A percentile compares a stretch with the other conserved stretches of the same genome.
Conservation (phyloP, 2,113 vertebrate genomes). For the Pomatostomus ruficeps region DNA sequence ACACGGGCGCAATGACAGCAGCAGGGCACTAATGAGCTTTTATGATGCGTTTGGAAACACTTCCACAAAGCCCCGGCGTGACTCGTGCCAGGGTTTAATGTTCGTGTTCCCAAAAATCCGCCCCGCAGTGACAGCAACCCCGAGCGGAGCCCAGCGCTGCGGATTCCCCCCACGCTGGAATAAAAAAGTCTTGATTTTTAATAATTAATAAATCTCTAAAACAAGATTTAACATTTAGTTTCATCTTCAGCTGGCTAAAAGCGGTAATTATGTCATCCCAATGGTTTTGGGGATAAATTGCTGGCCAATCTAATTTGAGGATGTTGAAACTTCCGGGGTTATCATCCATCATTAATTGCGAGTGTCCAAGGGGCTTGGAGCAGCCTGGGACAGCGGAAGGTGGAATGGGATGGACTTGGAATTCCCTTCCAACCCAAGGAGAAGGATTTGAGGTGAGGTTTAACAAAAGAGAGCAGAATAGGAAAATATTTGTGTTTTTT, state of each 20-base stretch:
- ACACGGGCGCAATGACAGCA: background rate
- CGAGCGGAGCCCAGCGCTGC: rapidly evolving
- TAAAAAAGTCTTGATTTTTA: background rate
- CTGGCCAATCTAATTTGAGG: background rate
- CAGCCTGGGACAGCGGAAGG: background rate
- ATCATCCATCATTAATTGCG: background rate
- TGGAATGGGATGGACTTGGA: background rate
- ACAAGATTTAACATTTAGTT: background rate
- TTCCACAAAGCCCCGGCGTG: background rate
- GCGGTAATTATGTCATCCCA: background rate
- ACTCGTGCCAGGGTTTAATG: background rate
- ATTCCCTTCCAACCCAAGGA: background rate
- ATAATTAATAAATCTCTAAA: background rate
- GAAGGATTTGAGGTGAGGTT: background rate
- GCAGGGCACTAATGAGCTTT: background rate
- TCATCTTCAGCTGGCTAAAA: background rate
- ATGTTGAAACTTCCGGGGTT: background rate
- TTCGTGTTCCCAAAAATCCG: background rate
- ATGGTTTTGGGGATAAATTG: background rate
- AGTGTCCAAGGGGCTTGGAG: background rate
- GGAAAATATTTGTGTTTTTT: background rate
- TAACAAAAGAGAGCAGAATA: rapidly evolving
- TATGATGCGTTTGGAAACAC: background rate
- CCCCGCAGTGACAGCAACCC: background rate
- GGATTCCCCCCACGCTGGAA: rapidly evolving